phyloP scores from a whole-genome alignment of 1,140 invertebrate genomes.

The Gyrodactylus salaris region DNA sequence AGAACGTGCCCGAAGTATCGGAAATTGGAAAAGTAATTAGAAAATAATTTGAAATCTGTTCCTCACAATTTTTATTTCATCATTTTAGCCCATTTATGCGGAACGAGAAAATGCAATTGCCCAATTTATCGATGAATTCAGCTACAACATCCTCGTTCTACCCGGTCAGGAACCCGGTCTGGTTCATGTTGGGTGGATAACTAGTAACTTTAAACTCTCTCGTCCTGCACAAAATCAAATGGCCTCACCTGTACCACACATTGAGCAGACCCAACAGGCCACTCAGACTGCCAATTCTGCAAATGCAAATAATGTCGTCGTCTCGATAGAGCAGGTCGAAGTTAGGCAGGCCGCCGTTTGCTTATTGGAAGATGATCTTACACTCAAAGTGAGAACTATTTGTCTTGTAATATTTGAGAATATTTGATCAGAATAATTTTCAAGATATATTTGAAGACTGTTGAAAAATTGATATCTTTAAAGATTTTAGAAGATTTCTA shows the following conservation, averaged over 20 bases:
- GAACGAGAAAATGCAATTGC: conserved; percentile 18
- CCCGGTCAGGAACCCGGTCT: conserved; percentile 84
- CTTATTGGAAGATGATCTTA: conserved; percentile 3
- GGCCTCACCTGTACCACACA: not conserved
- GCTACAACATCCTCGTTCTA: conserved; percentile 55
- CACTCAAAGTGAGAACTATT: not conserved
- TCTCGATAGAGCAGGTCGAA: not conserved
- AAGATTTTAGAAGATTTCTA: too few species aligned
- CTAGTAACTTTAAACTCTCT: conserved; percentile 43
- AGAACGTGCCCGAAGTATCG: not conserved
- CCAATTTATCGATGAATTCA: conserved; percentile 80
- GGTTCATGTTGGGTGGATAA: conserved; percentile 95
- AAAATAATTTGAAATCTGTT: not conserved
- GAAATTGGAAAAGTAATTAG: not conserved
- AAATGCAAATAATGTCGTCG: not conserved
- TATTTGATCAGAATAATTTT: too few species aligned
- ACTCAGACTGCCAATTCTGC: not conserved
- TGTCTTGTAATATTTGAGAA: not conserved
- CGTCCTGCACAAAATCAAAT: conserved; percentile 8
- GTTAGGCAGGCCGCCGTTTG: not conserved
- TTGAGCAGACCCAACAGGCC: not conserved
- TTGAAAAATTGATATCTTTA: too few species aligned
- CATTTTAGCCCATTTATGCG: not conserved
- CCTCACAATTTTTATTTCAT: not conserved
- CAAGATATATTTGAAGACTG: too few species aligned